Evolutionary conservation across 2,797 vertebrate species (phyloP).

Genomic region (Sitta carolinensis): DNA sequence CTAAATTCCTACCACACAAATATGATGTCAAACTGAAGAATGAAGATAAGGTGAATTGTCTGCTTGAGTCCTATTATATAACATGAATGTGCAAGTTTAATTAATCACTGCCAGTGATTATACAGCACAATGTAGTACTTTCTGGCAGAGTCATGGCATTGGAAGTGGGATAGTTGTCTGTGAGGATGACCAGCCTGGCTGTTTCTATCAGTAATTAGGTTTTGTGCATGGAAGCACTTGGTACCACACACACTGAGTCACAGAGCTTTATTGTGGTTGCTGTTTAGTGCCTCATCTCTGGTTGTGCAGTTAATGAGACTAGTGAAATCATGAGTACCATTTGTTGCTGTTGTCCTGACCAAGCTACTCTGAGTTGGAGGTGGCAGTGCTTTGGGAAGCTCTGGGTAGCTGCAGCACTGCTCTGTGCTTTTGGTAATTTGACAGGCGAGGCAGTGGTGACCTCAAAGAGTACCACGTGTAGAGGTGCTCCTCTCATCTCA

Average conservation of each 20-base stretch:
- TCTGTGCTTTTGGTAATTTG: neutral
- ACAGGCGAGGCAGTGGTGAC: neutral
- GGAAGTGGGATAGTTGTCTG: neutral
- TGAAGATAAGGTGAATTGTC: slow-evolving; percentile 89
- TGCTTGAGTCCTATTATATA: neutral
- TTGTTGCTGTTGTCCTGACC: neutral
- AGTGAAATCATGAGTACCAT: neutral
- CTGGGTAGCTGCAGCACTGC: neutral
- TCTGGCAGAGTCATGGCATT: accelerated
- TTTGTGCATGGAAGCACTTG: neutral
- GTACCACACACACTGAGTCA: neutral
- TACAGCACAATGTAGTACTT: neutral
- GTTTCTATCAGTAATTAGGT: neutral
- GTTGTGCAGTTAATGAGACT: neutral
- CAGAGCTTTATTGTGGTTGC: neutral
- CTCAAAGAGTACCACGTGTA: neutral
- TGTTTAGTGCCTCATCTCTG: neutral
- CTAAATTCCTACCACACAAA: slow-evolving; percentile 96
- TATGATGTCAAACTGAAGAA: slow-evolving; percentile 94
- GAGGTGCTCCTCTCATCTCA: neutral
- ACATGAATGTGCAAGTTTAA: neutral
- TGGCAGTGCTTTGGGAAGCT: neutral
- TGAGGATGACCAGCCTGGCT: neutral
- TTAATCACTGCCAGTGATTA: accelerated
- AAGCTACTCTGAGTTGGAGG: neutral